Base-by-base conservation (phyloP, 2,888 invertebrate genomes). In the Doris montereyensis region DNA sequence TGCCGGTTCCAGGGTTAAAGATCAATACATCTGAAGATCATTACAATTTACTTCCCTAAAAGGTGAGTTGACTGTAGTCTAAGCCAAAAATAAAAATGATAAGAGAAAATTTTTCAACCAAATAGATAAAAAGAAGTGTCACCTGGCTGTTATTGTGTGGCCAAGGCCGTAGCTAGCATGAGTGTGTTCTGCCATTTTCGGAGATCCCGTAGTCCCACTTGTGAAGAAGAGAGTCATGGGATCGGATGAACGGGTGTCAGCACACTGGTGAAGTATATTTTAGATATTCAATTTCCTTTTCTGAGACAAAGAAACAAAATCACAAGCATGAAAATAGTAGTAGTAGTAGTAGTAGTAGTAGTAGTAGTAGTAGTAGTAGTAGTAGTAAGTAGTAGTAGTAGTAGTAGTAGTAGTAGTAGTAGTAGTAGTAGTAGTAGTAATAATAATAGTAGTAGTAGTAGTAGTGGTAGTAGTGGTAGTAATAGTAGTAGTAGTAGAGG, bases 191-290 rank as follows among this genome's bases (percentile, higher is more conserved):
- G 91, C 89, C 92, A 92, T 92, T 85, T 93, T 93, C 0, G 93
- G 92, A 13, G 88, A 82, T 2, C 92, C 92, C 2, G 92, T 92
- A 3, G 92, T 92, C 4, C 93, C 93, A 81, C 92, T 92, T 1
- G 92, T 92, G 84, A 92, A 93, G 83, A 91, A 93, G 41, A 92
- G 82, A 26, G 90, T 90, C 86, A 91, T 89, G 4, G 91, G 85
- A 67, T 92, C 91, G 81, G 85, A 83, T 21, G 88, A 84, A 72
- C 81, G 86, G 0, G 91, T 91, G 35, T n/a, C n/a, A n/a, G n/a
- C n/a, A n/a, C n/a, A n/a, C n/a, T n/a, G n/a, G n/a, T n/a, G n/a
- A n/a, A n/a, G n/a, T n/a, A n/a, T n/a, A n/a, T n/a, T n/a, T n/a
- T n/a, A n/a, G n/a, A n/a, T n/a, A n/a, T n/a, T n/a, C n/a, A n/a